Evolutionary conservation across 2,113 vertebrate genomes (phyloP).

Genomic region (Brachypodius melanocephalos): DNA sequence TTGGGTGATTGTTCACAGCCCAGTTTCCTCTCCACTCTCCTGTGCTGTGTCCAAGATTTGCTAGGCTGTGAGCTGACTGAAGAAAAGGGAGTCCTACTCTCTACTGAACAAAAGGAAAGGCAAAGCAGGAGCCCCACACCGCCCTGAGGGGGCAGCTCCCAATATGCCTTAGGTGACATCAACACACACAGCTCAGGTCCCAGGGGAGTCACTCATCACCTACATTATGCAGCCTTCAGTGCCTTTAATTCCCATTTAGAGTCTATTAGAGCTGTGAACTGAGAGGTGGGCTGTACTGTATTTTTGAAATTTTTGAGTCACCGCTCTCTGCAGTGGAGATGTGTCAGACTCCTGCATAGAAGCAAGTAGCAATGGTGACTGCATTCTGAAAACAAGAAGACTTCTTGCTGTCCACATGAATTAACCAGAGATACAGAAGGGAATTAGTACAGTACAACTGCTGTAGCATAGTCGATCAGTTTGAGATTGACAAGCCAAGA

Average conservation of each 20-base stretch:
- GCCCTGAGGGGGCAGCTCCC: not conserved
- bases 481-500: not conserved
- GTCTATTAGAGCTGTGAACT: not conserved
- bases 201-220: not conserved
- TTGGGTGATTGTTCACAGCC: not conserved
- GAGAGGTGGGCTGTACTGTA: constrained; percentile 10
- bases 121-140: not conserved
- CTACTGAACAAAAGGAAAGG: not conserved
- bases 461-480: not conserved
- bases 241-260: not conserved
- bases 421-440: not conserved
- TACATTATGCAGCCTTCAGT: not conserved
- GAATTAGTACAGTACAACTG: not conserved
- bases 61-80: not conserved
- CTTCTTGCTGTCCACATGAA: not conserved
- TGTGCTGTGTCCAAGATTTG: not conserved
- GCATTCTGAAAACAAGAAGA: not conserved
- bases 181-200: not conserved
- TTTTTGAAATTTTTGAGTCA: constrained; percentile 61
- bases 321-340: not conserved
- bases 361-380: not conserved
- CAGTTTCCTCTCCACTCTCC: not conserved
- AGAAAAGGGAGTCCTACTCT: not conserved
- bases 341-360: constrained; percentile 47
- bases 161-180: not conserved